phyloP scores from a whole-genome alignment of 2,113 vertebrate species.

The Pelecanoides urinatrix region DNA sequence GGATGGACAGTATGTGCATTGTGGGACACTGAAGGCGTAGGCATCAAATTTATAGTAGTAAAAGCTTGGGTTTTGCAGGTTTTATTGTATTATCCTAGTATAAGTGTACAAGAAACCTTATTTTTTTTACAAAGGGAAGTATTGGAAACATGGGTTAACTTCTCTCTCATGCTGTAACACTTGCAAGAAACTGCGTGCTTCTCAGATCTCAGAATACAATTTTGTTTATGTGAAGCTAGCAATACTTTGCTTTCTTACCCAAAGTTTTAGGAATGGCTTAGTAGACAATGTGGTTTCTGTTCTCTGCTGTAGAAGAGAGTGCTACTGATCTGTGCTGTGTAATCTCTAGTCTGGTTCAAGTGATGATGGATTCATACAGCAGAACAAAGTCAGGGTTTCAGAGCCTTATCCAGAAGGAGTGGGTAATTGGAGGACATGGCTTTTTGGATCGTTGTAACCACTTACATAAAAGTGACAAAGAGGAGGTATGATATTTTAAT shows the following conservation, averaged over 20 bases:
- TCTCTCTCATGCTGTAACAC: background rate
- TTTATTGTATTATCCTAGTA: background rate
- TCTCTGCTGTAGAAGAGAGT: conserved; percentile 75
- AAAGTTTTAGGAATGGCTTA: background rate
- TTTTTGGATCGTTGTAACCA: conserved; percentile 89
- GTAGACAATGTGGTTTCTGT: background rate
- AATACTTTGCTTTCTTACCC: background rate
- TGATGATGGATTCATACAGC: conserved; percentile 87
- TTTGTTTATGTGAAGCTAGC: background rate
- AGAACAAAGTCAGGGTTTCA: conserved; percentile 85
- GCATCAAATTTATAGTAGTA: background rate
- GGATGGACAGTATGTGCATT: background rate
- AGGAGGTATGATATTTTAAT: conserved; percentile 68
- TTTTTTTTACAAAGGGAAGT: background rate
- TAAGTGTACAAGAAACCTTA: background rate
- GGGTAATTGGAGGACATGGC: conserved; percentile 82
- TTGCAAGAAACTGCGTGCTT: background rate
- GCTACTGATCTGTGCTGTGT: conserved; percentile 87
- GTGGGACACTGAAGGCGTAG: background rate
- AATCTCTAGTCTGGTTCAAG: conserved; percentile 84
- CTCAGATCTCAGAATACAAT: background rate
- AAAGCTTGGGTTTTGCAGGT: background rate
- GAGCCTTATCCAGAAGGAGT: conserved; percentile 88
- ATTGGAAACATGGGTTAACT: background rate
- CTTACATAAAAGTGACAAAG: conserved; percentile 82